Evolutionary conservation across 2,113 vertebrate species (phyloP).

Genomic region (Tetrax tetrax): DNA sequence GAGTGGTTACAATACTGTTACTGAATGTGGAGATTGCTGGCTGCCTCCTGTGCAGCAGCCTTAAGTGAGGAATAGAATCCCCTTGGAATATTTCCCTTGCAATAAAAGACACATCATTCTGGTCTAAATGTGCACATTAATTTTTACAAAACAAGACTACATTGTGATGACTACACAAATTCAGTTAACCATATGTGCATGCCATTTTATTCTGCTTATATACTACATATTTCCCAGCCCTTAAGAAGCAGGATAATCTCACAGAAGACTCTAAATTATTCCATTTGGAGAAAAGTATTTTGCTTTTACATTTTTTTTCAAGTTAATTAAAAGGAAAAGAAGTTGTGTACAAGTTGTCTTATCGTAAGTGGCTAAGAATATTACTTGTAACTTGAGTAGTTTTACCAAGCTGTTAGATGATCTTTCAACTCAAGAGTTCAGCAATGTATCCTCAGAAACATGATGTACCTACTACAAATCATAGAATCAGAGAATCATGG

Average conservation of each 20-base stretch:
- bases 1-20: not conserved
- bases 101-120: not conserved
- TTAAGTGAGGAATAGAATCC: not conserved
- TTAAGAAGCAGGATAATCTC: not conserved
- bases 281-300: not conserved
- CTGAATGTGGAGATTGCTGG: not conserved
- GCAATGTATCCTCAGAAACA: not conserved
- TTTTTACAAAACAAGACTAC: not conserved
- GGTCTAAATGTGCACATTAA: constrained; percentile 24
- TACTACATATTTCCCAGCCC: not conserved
- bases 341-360: not conserved
- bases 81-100: not conserved
- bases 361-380: not conserved
- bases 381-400: not conserved
- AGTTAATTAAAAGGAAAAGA: not conserved
- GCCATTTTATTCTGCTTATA: constrained; percentile 4
- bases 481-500: too few relatives aligned
- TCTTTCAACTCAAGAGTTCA: not conserved
- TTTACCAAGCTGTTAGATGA: not conserved
- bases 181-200: constrained; percentile 45
- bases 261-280: not conserved
- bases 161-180: constrained; percentile 20
- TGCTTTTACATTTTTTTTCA: not conserved
- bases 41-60: not conserved
- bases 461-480: not conserved